Conservation (phyloP, 2,797 vertebrate species). For the Delichon dasypus region DNA sequence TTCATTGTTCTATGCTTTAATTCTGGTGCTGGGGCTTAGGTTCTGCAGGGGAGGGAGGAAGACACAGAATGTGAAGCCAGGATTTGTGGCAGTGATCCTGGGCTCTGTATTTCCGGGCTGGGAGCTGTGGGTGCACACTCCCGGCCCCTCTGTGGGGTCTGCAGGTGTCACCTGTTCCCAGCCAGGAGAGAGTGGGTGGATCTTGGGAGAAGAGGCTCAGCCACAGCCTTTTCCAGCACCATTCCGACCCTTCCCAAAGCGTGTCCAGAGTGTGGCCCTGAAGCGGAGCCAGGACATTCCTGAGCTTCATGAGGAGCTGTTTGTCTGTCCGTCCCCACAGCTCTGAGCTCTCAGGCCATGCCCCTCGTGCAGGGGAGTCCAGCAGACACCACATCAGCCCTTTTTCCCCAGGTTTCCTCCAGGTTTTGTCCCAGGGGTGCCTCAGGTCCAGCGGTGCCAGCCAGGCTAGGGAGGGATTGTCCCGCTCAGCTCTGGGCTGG, state of each 20-base stretch:
- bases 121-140: neutral
- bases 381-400: neutral
- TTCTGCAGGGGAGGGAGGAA: neutral
- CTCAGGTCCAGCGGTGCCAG: accelerated
- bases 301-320: neutral
- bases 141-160: neutral
- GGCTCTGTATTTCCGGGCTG: neutral
- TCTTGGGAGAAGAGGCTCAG: neutral
- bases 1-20: neutral
- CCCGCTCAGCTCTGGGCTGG: neutral
- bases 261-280: neutral
- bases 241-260: accelerated
- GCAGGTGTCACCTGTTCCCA: neutral
- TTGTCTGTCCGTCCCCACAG: no score
- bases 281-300: accelerated
- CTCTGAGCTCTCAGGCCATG: neutral
- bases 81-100: no score
- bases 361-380: neutral
- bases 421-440: neutral
- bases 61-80: neutral
- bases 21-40: neutral
- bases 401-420: neutral
- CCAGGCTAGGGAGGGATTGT: neutral
- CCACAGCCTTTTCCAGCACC: neutral
- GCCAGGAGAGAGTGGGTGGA: neutral